Percentiles rank a stretch among this genome's conserved stretches.
phyloP scores from a whole-genome alignment of 1,140 invertebrate genomes.

The Zaprionus nigranus region DNA sequence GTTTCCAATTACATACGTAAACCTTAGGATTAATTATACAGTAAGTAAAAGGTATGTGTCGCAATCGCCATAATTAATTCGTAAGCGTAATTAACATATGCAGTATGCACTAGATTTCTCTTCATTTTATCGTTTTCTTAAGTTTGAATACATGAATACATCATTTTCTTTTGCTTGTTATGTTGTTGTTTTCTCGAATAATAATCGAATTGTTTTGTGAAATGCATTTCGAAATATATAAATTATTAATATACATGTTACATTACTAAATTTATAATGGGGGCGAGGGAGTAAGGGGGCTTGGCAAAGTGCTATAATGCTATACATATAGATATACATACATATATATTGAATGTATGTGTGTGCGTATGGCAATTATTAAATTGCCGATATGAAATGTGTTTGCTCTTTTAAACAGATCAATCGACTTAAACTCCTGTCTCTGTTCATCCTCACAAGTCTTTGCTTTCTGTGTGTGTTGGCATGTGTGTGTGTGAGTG shows the following conservation, averaged over 20 bases:
- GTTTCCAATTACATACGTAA: constrained; percentile 53
- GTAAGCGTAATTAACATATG: constrained; percentile 48
- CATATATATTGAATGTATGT: constrained; percentile 9
- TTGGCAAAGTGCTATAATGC: constrained; percentile 30
- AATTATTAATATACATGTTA: constrained; percentile 51
- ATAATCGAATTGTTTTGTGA: constrained; percentile 40
- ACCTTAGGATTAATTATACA: constrained; percentile 47
- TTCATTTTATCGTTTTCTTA: constrained; percentile 1
- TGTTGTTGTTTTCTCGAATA: constrained; percentile 3
- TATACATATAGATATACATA: constrained; percentile 8
- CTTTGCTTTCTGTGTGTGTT: constrained; percentile 2
- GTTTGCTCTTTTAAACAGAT: neutral
- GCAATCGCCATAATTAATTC: constrained; percentile 49
- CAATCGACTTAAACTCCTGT: neutral
- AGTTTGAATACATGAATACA: constrained; percentile 6
- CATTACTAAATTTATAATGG: constrained; percentile 32
- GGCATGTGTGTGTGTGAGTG: neutral
- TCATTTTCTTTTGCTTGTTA: constrained; percentile 1
- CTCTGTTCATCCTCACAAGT: neutral
- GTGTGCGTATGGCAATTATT: constrained; percentile 26
- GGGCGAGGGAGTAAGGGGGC: neutral
- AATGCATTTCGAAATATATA: constrained; percentile 46
- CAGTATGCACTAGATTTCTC: constrained; percentile 33
- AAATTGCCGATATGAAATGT: neutral
- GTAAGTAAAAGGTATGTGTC: constrained; percentile 44